These are phyloP conservation scores for Neoascia interrupta DNA, from an alignment of 2,888 invertebrate species.

Conservation along the genomic window DNA sequence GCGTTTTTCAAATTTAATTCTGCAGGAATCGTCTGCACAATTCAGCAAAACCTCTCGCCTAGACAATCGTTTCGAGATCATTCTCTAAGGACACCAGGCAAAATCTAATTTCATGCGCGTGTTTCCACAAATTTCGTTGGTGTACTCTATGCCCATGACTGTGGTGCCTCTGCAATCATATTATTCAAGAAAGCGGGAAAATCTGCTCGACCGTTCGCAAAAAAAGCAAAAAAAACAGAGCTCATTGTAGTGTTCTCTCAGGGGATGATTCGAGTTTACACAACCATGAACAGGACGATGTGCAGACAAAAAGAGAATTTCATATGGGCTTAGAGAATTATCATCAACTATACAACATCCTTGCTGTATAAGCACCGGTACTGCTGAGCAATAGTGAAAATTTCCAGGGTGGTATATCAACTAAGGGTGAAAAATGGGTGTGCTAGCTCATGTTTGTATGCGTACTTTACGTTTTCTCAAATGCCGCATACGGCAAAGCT, in stretches of 20 bases:
- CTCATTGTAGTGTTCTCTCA: slow-evolving; percentile 30
- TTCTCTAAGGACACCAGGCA: slow-evolving; percentile 43
- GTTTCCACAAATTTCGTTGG: slow-evolving; percentile 25
- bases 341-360: no score
- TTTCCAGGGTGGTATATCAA: slow-evolving; percentile 5
- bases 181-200: no score
- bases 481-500: slow-evolving; percentile 45
- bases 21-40: background rate
- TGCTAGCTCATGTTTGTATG: slow-evolving; percentile 17
- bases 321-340: slow-evolving; percentile 46
- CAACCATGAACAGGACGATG: slow-evolving; percentile 2
- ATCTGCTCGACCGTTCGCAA: slow-evolving; percentile 7
- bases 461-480: slow-evolving; percentile 24
- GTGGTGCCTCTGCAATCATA: no score
- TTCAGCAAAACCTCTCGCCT: slow-evolving; percentile 14
- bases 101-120: slow-evolving; percentile 42
- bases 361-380: slow-evolving; percentile 51
- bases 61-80: slow-evolving; percentile 50
- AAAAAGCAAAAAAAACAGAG: slow-evolving; percentile 10
- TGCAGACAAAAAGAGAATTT: slow-evolving; percentile 52
- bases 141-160: no score
- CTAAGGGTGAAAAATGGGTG: slow-evolving; percentile 42
- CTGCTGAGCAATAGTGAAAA: slow-evolving; percentile 5
- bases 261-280: slow-evolving; percentile 12
- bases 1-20: slow-evolving; percentile 24